Base-by-base conservation (phyloP, 2,888 invertebrate genomes). In the Platycheirus rosarum region DNA sequence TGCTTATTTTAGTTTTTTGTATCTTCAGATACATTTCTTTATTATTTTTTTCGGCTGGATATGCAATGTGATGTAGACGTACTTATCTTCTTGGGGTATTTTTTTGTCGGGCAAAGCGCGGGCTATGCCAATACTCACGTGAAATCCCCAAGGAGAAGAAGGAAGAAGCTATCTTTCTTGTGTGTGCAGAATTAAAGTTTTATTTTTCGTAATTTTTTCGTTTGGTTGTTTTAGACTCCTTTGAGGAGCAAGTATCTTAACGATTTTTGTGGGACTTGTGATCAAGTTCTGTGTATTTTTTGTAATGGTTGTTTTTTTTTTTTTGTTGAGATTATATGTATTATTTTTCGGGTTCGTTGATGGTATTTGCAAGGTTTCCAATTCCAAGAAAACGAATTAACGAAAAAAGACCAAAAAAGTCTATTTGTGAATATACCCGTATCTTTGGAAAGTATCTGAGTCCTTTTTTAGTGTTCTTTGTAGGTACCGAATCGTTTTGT, bases 141-240 rank as follows among this genome's bases (percentile, higher is more conserved):
- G 77, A 77, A 82, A 55, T 73, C 82, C 82, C 82, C 82, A 82
- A 82, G 82, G 82, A 77, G 82, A 82, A 77, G 82, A 82, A 82
- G 82, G 82, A 82, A 76, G 82, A 82, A 62, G 77, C 68, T 77
- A 77, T 68, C 44, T 73, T 77, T 82, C 82, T 73, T 82, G 82
- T 82, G 82, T 82, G 79, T 75, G 69, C 71, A 44, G 53, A 48
- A 66, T 60, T 40, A 40, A 70, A 49, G 49, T 77, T 65, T 63
- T 63, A 53, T 20, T 32, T 68, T 20, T 13, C 0, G 37, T 51
- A 2, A 8, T 55, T 40, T 14, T 37, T 51, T 35, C 23, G 8
- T 70, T 40, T 37, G 55, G n/a, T n/a, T 44, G 40, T 51, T 62
- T 63, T 63, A 66, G 44, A 60, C 76, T 77, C 82, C 82, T 82